Conservation (phyloP, 2,797 vertebrate species). For the Scarus forsteni region DNA sequence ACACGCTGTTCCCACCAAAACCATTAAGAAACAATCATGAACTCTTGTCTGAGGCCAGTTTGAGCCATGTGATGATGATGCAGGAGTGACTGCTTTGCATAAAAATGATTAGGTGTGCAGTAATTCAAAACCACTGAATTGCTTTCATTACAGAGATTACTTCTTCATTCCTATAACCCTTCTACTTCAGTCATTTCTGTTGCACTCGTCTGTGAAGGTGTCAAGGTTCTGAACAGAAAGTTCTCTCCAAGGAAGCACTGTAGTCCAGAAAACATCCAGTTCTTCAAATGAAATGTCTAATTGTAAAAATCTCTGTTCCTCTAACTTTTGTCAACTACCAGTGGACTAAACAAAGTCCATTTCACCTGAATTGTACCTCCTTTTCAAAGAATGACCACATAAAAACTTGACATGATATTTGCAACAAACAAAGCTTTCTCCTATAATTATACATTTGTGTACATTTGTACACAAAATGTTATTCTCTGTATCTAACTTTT, state of each 20-base stretch:
- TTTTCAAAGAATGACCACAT: background rate
- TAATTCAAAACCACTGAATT: conserved; percentile 58
- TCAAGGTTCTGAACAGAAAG: conserved; percentile 18
- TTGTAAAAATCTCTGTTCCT: conserved; percentile 3
- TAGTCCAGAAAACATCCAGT: conserved; percentile 18
- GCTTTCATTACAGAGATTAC: conserved; percentile 61
- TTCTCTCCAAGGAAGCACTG: conserved; percentile 18
- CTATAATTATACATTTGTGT: background rate
- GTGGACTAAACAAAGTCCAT: background rate
- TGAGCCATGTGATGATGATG: conserved; percentile 46
- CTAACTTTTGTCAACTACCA: background rate
- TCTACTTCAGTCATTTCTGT: conserved; percentile 30
- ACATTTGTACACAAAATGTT: background rate
- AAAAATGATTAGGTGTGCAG: conserved; percentile 65
- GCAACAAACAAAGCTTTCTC: background rate
- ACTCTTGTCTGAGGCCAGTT: conserved; percentile 37
- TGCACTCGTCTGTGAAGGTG: conserved; percentile 41
- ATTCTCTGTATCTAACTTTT: too few species aligned
- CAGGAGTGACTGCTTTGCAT: conserved; percentile 62
- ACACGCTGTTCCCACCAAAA: conserved; percentile 62
- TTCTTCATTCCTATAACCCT: conserved; percentile 52
- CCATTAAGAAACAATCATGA: conserved; percentile 57
- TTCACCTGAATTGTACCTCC: background rate
- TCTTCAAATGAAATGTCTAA: conserved; percentile 28
- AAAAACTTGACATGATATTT: background rate